Evolutionary conservation across 2,888 invertebrate species (phyloP).

Genomic region (Andrena praecox): DNA sequence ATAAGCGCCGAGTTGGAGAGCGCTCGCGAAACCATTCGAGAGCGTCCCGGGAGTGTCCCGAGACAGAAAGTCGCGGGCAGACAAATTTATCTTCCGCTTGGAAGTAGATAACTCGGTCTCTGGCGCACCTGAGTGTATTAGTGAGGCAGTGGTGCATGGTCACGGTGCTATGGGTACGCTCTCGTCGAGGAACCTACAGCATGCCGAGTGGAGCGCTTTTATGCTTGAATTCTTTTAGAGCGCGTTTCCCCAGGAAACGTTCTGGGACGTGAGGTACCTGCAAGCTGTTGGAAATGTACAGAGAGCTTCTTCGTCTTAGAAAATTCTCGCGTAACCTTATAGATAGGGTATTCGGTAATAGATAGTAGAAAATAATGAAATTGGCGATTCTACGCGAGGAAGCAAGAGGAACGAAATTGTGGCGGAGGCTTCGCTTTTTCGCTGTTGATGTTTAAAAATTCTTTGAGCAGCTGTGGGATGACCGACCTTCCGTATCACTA

Average conservation of each 20-base stretch:
- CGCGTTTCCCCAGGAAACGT: not conserved
- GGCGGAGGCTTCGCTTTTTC: too few relatives aligned
- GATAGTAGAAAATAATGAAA: too few relatives aligned
- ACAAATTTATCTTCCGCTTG: conserved; percentile 51
- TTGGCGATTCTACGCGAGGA: too few relatives aligned
- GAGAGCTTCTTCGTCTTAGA: not conserved
- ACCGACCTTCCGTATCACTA: too few relatives aligned
- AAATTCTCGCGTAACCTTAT: too few relatives aligned
- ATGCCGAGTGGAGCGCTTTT: not conserved
- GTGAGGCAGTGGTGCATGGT: conserved; percentile 40
- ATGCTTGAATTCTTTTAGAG: not conserved
- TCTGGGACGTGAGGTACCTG: too few relatives aligned
- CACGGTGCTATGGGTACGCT: not conserved
- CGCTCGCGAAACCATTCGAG: not conserved
- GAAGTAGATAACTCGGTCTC: conserved; percentile 45
- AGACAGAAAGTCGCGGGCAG: conserved; percentile 29
- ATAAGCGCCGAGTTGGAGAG: conserved; percentile 30
- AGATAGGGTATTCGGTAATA: too few relatives aligned
- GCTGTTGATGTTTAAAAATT: too few relatives aligned
- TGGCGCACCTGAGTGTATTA: conserved; percentile 27
- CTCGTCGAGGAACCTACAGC: not conserved
- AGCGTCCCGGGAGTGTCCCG: not conserved
- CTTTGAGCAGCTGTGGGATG: too few relatives aligned
- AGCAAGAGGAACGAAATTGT: too few relatives aligned
- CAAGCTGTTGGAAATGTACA: too few relatives aligned